Percentiles rank a stretch among this genome's conserved stretches.
Evolutionary conservation across 1,140 invertebrate species (phyloP).

Genomic region (Heliconius eleuchia): DNA sequence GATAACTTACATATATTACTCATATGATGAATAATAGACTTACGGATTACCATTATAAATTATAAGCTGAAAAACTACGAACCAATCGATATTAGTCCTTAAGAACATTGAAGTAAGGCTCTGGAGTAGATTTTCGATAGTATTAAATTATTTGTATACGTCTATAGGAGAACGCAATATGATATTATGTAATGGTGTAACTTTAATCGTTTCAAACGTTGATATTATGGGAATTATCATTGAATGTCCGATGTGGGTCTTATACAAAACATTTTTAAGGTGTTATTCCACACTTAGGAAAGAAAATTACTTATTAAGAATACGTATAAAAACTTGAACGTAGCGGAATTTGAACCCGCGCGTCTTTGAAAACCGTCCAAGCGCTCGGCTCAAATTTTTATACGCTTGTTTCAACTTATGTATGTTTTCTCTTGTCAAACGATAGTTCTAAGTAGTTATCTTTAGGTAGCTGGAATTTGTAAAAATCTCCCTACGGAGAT

Average conservation of each 20-base stretch:
- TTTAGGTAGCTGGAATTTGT: no score
- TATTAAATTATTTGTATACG: slow-evolving; percentile 5
- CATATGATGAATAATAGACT: slow-evolving; percentile 55
- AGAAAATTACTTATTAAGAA: no score
- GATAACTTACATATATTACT: slow-evolving; percentile 57
- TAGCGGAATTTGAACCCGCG: no score
- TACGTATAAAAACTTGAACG: no score
- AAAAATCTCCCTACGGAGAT: no score
- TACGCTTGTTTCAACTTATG: no score
- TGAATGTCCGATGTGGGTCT: not conserved
- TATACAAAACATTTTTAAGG: not conserved
- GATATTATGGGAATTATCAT: slow-evolving; percentile 4
- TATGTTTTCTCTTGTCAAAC: no score
- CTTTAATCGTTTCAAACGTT: slow-evolving; percentile 14
- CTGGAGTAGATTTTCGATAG: not conserved
- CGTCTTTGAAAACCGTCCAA: no score
- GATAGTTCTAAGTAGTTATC: no score
- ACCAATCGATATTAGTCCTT: slow-evolving; percentile 23
- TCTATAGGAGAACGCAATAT: slow-evolving; percentile 15
- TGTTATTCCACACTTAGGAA: no score
- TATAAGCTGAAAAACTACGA: not conserved
- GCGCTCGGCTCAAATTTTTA: no score
- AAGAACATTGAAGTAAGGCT: not conserved
- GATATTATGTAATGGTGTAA: slow-evolving; percentile 18
- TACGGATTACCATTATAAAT: slow-evolving; percentile 24